Evolutionary conservation across 2,797 vertebrate genomes (phyloP), one percentile per base, ranked within the genome.

Genomic region (Rhabdophis nuchalis): DNA sequence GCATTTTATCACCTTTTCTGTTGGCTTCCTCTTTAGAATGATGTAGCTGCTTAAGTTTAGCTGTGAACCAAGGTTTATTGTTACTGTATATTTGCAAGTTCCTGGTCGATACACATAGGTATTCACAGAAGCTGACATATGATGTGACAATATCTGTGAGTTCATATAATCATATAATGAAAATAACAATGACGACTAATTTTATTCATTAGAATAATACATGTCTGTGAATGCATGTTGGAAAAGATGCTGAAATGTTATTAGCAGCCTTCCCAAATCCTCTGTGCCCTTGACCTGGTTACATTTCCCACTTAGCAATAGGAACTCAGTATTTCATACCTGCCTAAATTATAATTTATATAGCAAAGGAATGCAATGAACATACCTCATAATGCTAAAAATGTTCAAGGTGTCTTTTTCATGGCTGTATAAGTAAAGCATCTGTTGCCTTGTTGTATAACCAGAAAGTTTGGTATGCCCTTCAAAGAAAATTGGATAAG

Each of bases 331-430:
- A 90, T 93, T 92, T 93, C 64, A 92, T 85, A 92, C 85, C 89
- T 93, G 13, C 85, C 57, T 29, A 41, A 68, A 92, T 92, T 93
- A 87, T 87, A 90, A 93, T 90, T 92, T 92, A 87, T 88, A 85
- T 90, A 90, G 88, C 50, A 85, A 82, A 92, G 68, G 25, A 90
- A 90, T 46, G 13, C 88, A 89, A 60, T 23, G 88, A 88, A 90
- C 85, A 64, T 90, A 61, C 54, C 85, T 90, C 54, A 57, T 90
- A 92, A 89, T 87, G 88, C 85, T 92, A 88, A 87, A 88, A 85
- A 91, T 88, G 88, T 52, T 92, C 52, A 90, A 93, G 32, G 64
- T 92, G 88, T 56, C 85, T 91, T 93, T 54, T 86, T 52, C 36
- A 13, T 89, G 54, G 46, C 32, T 52, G 32, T 90, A 36, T 61